Base-by-base conservation (phyloP, 2,113 vertebrate species). In the Aptenodytes forsteri region DNA sequence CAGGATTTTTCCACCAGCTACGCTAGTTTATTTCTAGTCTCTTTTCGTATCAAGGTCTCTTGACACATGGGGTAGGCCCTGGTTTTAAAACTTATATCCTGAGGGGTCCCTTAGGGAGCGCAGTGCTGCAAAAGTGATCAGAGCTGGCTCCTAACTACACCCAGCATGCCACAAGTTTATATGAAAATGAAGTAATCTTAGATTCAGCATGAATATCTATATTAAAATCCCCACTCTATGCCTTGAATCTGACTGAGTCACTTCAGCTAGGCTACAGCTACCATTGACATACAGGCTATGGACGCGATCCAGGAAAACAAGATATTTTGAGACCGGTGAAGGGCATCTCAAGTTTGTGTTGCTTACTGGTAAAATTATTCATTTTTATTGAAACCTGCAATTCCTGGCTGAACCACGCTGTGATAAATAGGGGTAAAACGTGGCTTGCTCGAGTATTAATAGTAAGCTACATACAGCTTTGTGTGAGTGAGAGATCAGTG, bases 321-420 rank as follows among this genome's bases (percentile, higher is more conserved):
- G 95, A 58, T 97, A 96, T 96, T 96, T 93, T 96, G 93, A 89
- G 94, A 66, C 36, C 0, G 10, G 49, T 85, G 91, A 94, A 94
- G 83, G 93, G 64, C 92, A 94, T 30, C 62, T 91, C 61, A 83
- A 91, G 83, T 94, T 85, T 96, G 84, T 89, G 46, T 79, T 80
- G 78, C 62, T 91, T 82, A 70, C 93, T 72, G 65, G 91, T 91
- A 40, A 93, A 96, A 94, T 89, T 91, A 83, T 10, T 89, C 46
- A 93, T 87, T 96, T 93, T 82, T 91, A 76, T 46, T 47, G 62
- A 96, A 97, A 93, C 78, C 66, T 89, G 66, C 78, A 87, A 55
- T 84, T 93, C 78, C 49, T 87, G 49, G n/a, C 62, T 85, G 77
- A 89, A 85, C 62, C 66, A 42, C 4, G 6, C 73, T 83, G 81